These are phyloP conservation scores for Encarsia formosa DNA, from an alignment of 2,888 invertebrate species.

Conservation along the genomic window DNA sequence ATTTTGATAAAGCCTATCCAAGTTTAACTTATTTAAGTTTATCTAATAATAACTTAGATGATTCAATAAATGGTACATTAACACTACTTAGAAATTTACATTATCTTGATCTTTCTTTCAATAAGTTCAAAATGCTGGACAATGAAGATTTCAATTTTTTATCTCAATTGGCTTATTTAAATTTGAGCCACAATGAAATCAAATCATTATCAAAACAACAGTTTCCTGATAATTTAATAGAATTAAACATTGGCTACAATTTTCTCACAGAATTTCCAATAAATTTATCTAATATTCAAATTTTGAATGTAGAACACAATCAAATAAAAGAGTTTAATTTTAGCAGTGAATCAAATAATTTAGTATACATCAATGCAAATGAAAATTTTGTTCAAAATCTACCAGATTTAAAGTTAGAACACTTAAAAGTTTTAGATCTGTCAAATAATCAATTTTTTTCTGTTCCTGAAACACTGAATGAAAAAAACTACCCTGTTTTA, in stretches of 20 bases:
- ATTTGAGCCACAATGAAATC: slow-evolving; percentile 37
- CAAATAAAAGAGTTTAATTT: slow-evolving; percentile 28
- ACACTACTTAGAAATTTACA: slow-evolving; percentile 52
- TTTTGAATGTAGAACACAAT: slow-evolving; percentile 37
- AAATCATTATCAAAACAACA: slow-evolving; percentile 28
- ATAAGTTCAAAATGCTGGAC: slow-evolving; percentile 33
- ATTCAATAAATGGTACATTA: slow-evolving; percentile 50
- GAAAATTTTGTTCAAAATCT: slow-evolving; percentile 50
- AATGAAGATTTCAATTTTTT: slow-evolving; percentile 26
- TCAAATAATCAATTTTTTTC: slow-evolving; percentile 54
- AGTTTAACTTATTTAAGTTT: slow-evolving; percentile 37
- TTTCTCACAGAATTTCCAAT: slow-evolving; percentile 28
- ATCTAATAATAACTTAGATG: slow-evolving; percentile 48
- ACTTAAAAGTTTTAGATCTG: slow-evolving; percentile 54
- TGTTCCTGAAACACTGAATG: slow-evolving; percentile 53
- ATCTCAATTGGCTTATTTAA: slow-evolving; percentile 28
- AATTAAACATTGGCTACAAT: slow-evolving; percentile 37
- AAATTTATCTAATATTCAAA: slow-evolving; percentile 27
- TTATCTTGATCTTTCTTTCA: slow-evolving; percentile 40
- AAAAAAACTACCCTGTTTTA: slow-evolving; percentile 53
- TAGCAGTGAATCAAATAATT: slow-evolving; percentile 20
- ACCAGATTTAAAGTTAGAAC: slow-evolving; percentile 50
- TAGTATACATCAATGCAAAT: slow-evolving; percentile 38
- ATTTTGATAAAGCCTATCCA: slow-evolving; percentile 40
- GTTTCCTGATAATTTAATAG: slow-evolving; percentile 33